Evolutionary conservation across 2,113 vertebrate species (phyloP), one percentile per base, ranked within the genome.

Genomic region (Porphyrio hochstetteri): DNA sequence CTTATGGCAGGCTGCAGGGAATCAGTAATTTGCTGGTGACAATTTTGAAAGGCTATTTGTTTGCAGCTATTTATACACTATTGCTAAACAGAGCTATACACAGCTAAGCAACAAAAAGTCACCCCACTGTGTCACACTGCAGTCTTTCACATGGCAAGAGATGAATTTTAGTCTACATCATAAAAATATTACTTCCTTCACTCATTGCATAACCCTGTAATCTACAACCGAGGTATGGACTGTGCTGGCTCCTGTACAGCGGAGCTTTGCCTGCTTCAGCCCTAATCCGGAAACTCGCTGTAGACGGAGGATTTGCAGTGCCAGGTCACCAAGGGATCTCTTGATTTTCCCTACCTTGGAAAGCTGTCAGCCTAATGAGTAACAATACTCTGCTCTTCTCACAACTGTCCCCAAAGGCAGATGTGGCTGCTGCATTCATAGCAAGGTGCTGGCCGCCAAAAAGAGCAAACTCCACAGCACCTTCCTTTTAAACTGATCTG

Each of bases 251-350:
- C 91, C 86, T 80, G 60, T 56, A 72, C 90, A 63, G 53, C 17
- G 57, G 60, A 94, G 93, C 75, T 97, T 95, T 96, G 84, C 82
- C 84, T 91, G 82, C 91, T 88, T 90, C 95, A 93, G 68, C 19
- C 13, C 2, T 97, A 97, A 97, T 96, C 96, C 75, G 75, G 94
- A 97, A 96, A 82, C 84, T 82, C 1, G 16, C 44, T 42, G 13
- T 15, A 70, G 92, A 70, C 16, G 2, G 74, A 50, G 94, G 93
- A 97, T 97, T 97, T 97, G 75, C 7, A 3, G 24, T 56, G 50
- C 38, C 88, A 88, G 95, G 93, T 97, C 92, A 95, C 81, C 1
- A 17, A 91, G 55, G 46, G 76, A 72, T 88, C 60, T 81, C 81
- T 93, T 87, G 88, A 27, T 88, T 88, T 92, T 88, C 70, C 50